phyloP scores from a whole-genome alignment of 2,113 vertebrate genomes.

The Rutilus rutilus region DNA sequence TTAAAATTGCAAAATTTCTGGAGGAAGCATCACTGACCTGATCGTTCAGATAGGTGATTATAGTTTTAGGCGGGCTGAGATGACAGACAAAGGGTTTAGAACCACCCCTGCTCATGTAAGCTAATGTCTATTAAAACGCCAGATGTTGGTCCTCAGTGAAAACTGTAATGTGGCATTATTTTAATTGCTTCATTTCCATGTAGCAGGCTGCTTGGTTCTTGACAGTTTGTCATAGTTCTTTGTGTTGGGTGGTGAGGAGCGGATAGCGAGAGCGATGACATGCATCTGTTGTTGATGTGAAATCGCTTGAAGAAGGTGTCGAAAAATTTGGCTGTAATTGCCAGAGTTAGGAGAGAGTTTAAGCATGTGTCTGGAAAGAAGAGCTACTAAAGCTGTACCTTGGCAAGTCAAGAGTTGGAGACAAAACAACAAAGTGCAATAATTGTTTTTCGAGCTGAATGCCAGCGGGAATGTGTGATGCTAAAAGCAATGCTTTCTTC shows the following conservation, averaged over 20 bases:
- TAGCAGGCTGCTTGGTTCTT: conserved; percentile 56
- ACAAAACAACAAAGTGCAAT: conserved; percentile 68
- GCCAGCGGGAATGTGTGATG: conserved; percentile 61
- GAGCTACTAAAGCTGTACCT: conserved; percentile 65
- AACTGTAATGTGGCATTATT: conserved; percentile 65
- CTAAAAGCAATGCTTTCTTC: conserved; percentile 64
- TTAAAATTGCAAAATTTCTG: no score
- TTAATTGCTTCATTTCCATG: conserved; percentile 66
- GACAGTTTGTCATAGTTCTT: conserved; percentile 62
- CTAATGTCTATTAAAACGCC: conserved; percentile 38
- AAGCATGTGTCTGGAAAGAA: conserved; percentile 58
- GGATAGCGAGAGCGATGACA: conserved; percentile 39
- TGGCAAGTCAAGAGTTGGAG: conserved; percentile 54
- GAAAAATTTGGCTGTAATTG: conserved; percentile 65
- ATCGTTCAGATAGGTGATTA: no score
- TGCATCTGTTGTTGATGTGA: conserved; percentile 62
- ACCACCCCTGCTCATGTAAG: conserved; percentile 6
- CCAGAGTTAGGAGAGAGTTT: conserved; percentile 57
- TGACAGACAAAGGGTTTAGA: no score
- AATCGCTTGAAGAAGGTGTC: conserved; percentile 66
- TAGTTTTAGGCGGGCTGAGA: no score
- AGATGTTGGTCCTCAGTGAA: conserved; percentile 53
- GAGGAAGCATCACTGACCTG: no score
- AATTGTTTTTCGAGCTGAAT: conserved; percentile 73
- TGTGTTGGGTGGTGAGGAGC: conserved; percentile 46